A percentile compares a stretch with the other conserved stretches of the same genome.
These are phyloP conservation scores for Oikopleura vanhoeffeni DNA, from an alignment of 23 tunicate species.

Conservation along the genomic window DNA sequence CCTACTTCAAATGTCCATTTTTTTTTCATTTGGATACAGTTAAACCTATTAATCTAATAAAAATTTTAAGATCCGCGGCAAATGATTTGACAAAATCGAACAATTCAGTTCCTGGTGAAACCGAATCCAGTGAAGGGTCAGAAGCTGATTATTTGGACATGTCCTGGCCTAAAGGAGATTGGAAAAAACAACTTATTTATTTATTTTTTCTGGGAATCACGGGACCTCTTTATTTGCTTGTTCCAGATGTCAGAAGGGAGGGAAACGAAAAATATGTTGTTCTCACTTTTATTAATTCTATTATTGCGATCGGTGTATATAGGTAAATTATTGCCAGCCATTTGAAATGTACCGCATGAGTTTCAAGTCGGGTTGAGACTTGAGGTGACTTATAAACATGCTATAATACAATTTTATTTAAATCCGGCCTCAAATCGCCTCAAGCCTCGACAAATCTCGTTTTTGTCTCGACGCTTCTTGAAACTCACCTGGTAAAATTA, in stretches of 20 bases:
- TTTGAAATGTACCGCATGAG: no score
- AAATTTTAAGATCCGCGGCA: not conserved
- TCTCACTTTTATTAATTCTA: constrained; percentile 39
- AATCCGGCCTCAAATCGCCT: no score
- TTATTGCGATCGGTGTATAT: constrained; percentile 36
- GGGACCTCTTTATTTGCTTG: constrained; percentile 30
- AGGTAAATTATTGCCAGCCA: no score
- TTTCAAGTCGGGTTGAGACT: no score
- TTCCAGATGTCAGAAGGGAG: constrained; percentile 31
- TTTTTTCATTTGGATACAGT: no score
- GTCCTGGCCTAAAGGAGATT: constrained; percentile 34
- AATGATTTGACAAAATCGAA: not conserved
- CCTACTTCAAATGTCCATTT: no score
- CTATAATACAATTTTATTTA: no score
- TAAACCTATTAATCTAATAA: no score
- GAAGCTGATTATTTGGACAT: constrained; percentile 34
- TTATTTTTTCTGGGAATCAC: constrained; percentile 30
- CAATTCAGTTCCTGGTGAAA: not conserved
- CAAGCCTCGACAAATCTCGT: no score
- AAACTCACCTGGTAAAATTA: no score
- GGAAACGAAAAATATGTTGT: constrained; percentile 41
- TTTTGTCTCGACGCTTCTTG: no score
- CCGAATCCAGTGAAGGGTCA: not conserved
- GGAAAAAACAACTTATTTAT: constrained; percentile 35
- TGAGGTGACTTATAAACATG: no score